A percentile compares a stretch with the other conserved stretches of the same genome.
phyloP scores from a whole-genome alignment of 2,113 vertebrate species.

The Rhabdomys dilectus region DNA sequence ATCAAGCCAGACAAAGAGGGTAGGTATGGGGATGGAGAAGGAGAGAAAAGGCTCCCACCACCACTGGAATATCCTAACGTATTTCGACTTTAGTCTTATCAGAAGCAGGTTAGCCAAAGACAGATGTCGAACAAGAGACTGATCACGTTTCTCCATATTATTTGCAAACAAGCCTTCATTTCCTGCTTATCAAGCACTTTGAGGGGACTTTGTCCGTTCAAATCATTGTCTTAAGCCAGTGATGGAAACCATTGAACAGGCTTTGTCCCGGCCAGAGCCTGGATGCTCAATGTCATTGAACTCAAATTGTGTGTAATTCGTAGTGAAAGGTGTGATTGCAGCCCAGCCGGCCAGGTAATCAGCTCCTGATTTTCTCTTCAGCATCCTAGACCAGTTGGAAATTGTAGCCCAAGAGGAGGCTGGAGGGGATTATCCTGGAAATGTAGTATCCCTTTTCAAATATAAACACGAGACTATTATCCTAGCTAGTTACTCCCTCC shows the following conservation, averaged over 20 bases:
- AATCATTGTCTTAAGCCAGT: conserved; percentile 83
- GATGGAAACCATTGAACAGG: conserved; percentile 80
- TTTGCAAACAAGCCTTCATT: conserved; percentile 83
- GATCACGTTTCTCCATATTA: conserved; percentile 76
- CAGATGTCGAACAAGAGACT: conserved; percentile 60
- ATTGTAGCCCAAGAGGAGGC: conserved; percentile 82
- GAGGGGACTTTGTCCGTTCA: conserved; percentile 82
- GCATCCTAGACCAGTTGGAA: conserved; percentile 83
- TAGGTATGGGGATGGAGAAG: neutral
- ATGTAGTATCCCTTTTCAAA: conserved; percentile 85
- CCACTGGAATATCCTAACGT: neutral
- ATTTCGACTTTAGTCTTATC: neutral
- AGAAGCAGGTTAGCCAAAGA: conserved; percentile 45
- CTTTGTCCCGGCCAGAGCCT: conserved; percentile 69
- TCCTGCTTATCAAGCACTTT: conserved; percentile 78
- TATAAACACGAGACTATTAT: conserved; percentile 86
- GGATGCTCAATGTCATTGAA: conserved; percentile 81
- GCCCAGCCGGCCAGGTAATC: conserved; percentile 85
- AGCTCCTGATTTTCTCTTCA: conserved; percentile 86
- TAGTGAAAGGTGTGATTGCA: conserved; percentile 90
- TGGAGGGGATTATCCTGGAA: conserved; percentile 84
- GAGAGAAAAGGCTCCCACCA: fast-evolving
- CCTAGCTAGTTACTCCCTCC: conserved; percentile 55
- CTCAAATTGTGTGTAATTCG: conserved; percentile 84
- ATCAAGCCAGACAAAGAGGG: neutral